Percentiles rank a stretch among this genome's conserved stretches.
Conservation (phyloP, 1,140 invertebrate species). For the Telenomus remus region DNA sequence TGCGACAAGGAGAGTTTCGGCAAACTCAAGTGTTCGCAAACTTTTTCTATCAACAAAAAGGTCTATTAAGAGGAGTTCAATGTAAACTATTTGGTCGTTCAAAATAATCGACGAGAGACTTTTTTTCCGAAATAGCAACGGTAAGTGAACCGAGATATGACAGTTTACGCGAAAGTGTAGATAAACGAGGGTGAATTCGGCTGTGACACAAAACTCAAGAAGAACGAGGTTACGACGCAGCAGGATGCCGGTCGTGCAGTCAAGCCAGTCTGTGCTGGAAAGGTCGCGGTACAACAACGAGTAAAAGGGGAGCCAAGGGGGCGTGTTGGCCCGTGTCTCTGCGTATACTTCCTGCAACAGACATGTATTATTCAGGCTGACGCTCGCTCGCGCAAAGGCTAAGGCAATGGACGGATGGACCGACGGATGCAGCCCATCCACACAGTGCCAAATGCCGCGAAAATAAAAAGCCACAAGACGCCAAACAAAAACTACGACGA, state of each 20-base stretch:
- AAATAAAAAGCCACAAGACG: constrained; percentile 59
- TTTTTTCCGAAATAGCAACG: constrained; percentile 36
- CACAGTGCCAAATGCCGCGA: constrained; percentile 53
- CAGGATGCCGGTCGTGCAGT: constrained; percentile 33
- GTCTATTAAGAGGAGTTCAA: constrained; percentile 6
- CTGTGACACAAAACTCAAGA: constrained; percentile 36
- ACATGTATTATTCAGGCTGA: constrained; percentile 73
- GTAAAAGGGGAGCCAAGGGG: constrained; percentile 11
- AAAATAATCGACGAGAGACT: constrained; percentile 44
- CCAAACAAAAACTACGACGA: constrained; percentile 51
- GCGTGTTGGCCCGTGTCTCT: constrained; percentile 61
- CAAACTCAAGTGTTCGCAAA: neutral
- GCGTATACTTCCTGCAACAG: constrained; percentile 62
- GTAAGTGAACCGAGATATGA: constrained; percentile 46
- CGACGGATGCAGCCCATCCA: constrained; percentile 42
- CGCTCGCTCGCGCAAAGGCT: constrained; percentile 62
- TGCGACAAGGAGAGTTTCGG: too few species aligned
- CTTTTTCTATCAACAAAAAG: neutral
- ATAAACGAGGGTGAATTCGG: constrained; percentile 50
- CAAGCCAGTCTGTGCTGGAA: constrained; percentile 36
- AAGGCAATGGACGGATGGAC: constrained; percentile 54
- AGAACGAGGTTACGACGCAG: constrained; percentile 39
- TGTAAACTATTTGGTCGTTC: constrained; percentile 56
- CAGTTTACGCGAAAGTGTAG: constrained; percentile 51
- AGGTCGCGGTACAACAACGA: constrained; percentile 49